Conservation (phyloP, 2,113 vertebrate species). For the Phyllostomus hastatus region DNA sequence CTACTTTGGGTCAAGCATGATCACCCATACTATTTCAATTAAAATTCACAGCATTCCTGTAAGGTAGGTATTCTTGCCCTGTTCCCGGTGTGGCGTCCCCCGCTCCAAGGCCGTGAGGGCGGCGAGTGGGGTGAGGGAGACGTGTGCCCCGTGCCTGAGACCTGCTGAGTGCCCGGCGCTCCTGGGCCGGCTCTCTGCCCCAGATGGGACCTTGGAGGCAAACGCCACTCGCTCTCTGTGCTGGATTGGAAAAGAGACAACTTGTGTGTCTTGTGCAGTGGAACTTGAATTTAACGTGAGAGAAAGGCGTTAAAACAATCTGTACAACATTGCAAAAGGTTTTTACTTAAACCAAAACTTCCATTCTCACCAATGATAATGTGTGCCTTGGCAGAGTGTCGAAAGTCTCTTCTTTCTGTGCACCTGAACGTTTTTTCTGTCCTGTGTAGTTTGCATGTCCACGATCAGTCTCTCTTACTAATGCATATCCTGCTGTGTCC, state of each 20-base stretch:
- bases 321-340: background rate
- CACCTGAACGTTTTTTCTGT: background rate
- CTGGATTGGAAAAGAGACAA: background rate
- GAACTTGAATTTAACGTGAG: background rate
- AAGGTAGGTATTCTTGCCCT: background rate
- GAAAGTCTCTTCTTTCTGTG: background rate
- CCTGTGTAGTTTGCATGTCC: background rate
- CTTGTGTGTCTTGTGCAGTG: background rate
- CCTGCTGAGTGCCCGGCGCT: background rate
- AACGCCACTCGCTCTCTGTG: background rate
- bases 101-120: background rate
- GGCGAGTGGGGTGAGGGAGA: background rate
- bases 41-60: background rate
- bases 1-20: background rate
- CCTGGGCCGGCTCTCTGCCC: background rate
- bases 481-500: background rate
- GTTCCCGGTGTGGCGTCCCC: too few species aligned
- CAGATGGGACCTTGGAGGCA: rapidly evolving
- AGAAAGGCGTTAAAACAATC: background rate
- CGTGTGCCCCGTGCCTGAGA: background rate
- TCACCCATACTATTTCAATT: background rate
- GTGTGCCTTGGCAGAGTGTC: background rate
- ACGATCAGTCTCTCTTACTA: background rate
- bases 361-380: background rate
- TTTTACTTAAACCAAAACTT: background rate